Conservation (phyloP, 2,113 vertebrate genomes). For the Rhabdomys dilectus region DNA sequence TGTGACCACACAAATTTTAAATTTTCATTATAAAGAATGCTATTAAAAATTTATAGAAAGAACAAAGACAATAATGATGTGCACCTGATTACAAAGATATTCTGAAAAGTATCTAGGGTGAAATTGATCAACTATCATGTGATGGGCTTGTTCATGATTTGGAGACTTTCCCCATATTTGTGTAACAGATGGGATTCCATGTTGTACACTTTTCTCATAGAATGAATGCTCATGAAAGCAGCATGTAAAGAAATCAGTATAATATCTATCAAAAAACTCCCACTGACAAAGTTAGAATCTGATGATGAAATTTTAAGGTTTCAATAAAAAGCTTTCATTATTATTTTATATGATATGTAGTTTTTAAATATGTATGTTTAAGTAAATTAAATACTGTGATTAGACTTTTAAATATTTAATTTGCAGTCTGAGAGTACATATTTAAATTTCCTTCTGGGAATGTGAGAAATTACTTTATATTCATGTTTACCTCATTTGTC, state of each 20-base stretch:
- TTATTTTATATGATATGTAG: not conserved
- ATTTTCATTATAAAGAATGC: constrained; percentile 24
- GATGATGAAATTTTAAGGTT: constrained; percentile 44
- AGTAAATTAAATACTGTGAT: constrained; percentile 52
- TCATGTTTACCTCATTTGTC: not conserved
- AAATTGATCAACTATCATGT: not conserved
- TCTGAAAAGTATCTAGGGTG: not conserved
- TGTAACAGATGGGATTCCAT: not conserved
- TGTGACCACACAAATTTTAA: constrained; percentile 34
- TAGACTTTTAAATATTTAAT: constrained; percentile 32
- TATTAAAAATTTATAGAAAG: not conserved
- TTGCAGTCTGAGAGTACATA: not conserved
- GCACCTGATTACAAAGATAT: not conserved
- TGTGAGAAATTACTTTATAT: not conserved
- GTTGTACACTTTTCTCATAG: not conserved
- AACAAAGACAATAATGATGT: not conserved
- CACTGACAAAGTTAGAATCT: not conserved
- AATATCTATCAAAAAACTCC: not conserved
- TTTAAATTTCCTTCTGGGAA: not conserved
- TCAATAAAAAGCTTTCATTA: constrained; percentile 24
- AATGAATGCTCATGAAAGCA: not conserved
- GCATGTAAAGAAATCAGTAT: not conserved
- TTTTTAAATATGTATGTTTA: constrained; percentile 40
- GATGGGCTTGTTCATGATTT: not conserved
- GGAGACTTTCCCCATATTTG: not conserved